These are phyloP conservation scores for Caenorhabditis sp. DNA, from an alignment of 2,888 invertebrate genomes.

Conservation along the genomic window DNA sequence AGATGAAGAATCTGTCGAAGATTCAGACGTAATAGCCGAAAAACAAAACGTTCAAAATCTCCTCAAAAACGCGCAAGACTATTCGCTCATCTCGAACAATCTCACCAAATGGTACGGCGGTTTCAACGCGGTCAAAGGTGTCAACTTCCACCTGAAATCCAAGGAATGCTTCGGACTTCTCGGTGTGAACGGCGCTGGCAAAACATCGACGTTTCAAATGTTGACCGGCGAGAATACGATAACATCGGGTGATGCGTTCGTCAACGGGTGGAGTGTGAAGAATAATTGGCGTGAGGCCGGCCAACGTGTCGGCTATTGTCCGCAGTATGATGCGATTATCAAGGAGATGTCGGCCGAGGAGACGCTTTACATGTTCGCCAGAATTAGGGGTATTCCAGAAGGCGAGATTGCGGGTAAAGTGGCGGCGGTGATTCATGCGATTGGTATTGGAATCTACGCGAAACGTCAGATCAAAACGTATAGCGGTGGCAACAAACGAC, in stretches of 20 bases:
- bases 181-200: conserved; percentile 67
- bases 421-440: conserved; percentile 50
- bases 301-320: conserved; percentile 77
- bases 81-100: conserved; percentile 48
- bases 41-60: conserved; percentile 41
- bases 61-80: conserved; percentile 1
- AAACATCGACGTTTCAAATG: conserved; percentile 66
- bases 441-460: conserved; percentile 57
- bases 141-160: conserved; percentile 60
- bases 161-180: conserved; percentile 62
- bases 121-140: conserved; percentile 63
- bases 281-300: conserved; percentile 60
- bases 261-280: conserved; percentile 58
- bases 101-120: conserved; percentile 58
- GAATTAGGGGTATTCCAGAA: conserved; percentile 77
- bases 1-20: conserved; percentile 45
- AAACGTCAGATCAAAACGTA: conserved; percentile 58
- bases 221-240: conserved; percentile 63
- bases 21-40: conserved; percentile 60
- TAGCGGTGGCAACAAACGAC: conserved; percentile 81
- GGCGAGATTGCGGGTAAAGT: conserved; percentile 41
- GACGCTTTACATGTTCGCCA: conserved; percentile 78
- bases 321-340: conserved; percentile 81
- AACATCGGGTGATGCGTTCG: conserved; percentile 57
- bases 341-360: conserved; percentile 80